These are phyloP conservation scores for Drosophila kurseongensis DNA, from an alignment of 1,140 invertebrate genomes.

Conservation along the genomic window DNA sequence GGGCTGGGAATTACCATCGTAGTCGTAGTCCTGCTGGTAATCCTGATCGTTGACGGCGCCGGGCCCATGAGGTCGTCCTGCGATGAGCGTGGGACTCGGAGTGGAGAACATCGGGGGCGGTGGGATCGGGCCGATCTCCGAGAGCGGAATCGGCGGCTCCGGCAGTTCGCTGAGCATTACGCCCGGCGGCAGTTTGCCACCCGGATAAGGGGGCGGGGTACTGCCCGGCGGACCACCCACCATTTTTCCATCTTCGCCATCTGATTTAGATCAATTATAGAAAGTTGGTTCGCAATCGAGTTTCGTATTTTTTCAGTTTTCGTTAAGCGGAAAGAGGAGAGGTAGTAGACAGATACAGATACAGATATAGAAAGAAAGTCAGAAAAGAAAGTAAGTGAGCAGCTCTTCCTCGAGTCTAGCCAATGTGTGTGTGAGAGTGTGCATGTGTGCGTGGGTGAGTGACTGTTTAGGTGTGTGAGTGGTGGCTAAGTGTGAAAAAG, in stretches of 20 bases:
- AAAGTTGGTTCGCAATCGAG: conserved; percentile 15
- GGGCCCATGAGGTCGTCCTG: conserved; percentile 85
- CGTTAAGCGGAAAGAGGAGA: conserved; percentile 13
- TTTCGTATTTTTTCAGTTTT: conserved; percentile 2
- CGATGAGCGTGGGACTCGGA: conserved; percentile 90
- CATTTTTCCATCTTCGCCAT: conserved; percentile 85
- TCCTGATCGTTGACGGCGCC: conserved; percentile 83
- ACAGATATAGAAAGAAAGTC: conserved; percentile 21
- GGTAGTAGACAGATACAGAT: conserved; percentile 16
- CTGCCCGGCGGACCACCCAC: conserved; percentile 85
- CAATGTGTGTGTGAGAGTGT: conserved; percentile 33
- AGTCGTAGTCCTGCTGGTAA: conserved; percentile 86
- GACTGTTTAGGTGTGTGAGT: conserved; percentile 33
- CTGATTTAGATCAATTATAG: conserved; percentile 69
- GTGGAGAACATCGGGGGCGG: conserved; percentile 98
- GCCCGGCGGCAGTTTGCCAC: conserved; percentile 72
- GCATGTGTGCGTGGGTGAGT: conserved; percentile 33
- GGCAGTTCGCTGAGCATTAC: conserved; percentile 93
- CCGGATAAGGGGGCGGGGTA: conserved; percentile 85
- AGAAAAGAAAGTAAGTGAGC: conserved; percentile 27
- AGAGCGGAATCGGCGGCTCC: conserved; percentile 95
- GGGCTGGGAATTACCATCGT: conserved; percentile 87
- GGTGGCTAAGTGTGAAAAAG: conserved; percentile 12
- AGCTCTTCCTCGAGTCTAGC: conserved; percentile 42
- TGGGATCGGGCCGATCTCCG: conserved; percentile 97